These are phyloP conservation scores for Cassiopea xamachana DNA, from an alignment of 30 jellyfish, hydroid and myxozoan species.

Conservation along the genomic window DNA sequence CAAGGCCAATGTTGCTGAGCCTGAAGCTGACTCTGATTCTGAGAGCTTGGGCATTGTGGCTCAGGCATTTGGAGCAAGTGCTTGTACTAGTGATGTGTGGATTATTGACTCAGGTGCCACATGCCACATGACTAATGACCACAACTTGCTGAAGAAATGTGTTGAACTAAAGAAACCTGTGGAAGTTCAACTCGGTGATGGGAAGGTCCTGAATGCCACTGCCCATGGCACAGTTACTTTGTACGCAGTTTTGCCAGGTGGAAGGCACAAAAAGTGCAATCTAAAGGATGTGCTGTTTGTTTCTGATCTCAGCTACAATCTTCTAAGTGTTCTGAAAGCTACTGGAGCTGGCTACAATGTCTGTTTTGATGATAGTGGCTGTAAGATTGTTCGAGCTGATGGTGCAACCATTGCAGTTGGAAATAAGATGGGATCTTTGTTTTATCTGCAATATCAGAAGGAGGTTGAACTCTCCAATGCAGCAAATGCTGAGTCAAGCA, in stretches of 20 bases:
- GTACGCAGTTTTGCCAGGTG: not conserved
- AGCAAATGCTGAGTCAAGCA: not conserved
- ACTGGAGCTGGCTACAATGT: constrained; percentile 1
- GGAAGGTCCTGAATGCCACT: not conserved
- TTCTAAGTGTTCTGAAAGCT: constrained; percentile 2
- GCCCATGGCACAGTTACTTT: constrained; percentile 1
- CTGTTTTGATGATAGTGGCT: not conserved
- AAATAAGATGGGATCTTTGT: not conserved
- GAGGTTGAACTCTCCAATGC: constrained; percentile 20
- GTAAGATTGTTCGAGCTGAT: constrained; percentile 3
- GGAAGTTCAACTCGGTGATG: constrained; percentile 6
- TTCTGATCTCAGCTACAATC: constrained; percentile 9
- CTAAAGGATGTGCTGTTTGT: constrained; percentile 1
- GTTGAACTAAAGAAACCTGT: not conserved
- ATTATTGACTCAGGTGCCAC: constrained; percentile 59
- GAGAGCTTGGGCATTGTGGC: constrained; percentile 1
- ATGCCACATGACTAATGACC: constrained; percentile 59
- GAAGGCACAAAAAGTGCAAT: not conserved
- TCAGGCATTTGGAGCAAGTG: constrained; percentile 17
- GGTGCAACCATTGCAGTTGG: not conserved
- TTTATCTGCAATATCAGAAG: not conserved
- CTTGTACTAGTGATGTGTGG: constrained; percentile 32
- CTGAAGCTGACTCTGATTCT: constrained; percentile 10
- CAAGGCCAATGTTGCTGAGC: constrained; percentile 42
- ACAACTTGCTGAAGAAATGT: not conserved